phyloP scores from a whole-genome alignment of 2,888 invertebrate species.

The Rhabditoides inermis region DNA sequence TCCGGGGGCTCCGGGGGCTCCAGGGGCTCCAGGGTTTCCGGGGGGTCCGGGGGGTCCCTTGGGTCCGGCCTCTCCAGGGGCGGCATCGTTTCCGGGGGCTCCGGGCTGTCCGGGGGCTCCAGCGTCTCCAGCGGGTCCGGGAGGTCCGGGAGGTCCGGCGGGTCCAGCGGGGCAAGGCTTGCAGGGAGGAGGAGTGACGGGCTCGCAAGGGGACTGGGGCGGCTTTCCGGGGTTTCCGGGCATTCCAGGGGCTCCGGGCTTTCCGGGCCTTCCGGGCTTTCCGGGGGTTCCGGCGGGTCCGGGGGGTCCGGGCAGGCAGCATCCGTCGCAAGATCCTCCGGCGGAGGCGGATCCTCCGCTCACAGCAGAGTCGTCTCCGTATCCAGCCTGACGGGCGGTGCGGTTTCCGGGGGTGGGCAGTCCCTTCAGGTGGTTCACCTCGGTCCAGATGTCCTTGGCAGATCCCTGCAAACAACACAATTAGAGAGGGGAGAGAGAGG shows the following conservation, averaged over 20 bases:
- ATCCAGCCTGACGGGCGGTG: too few relatives aligned
- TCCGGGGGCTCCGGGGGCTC: constrained; percentile 28
- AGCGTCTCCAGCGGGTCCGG: constrained; percentile 27
- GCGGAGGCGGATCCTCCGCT: too few relatives aligned
- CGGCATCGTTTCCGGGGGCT: constrained; percentile 31
- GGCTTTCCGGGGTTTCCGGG: constrained; percentile 36
- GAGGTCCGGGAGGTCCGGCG: constrained; percentile 36
- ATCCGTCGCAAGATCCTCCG: too few relatives aligned
- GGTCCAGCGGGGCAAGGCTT: constrained; percentile 39
- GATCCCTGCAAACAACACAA: too few relatives aligned
- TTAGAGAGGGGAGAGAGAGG: too few relatives aligned
- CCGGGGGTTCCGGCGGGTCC: constrained; percentile 95
- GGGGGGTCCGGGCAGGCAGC: constrained; percentile 78
- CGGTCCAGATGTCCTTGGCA: too few relatives aligned
- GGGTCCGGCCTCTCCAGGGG: constrained; percentile 27
- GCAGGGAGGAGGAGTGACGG: constrained; percentile 38
- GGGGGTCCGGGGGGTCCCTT: constrained; percentile 35
- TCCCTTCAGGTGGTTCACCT: too few relatives aligned
- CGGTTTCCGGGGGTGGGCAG: too few relatives aligned
- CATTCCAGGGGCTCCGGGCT: constrained; percentile 39
- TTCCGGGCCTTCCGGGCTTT: constrained; percentile 88
- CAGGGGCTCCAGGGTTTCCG: constrained; percentile 36
- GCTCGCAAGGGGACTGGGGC: constrained; percentile 38
- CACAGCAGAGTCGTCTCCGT: too few relatives aligned
- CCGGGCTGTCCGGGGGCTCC: constrained; percentile 31